Evolutionary conservation across 2,797 vertebrate genomes (phyloP), one percentile per base, ranked within the genome.

Genomic region (Jordanella pulchra): DNA sequence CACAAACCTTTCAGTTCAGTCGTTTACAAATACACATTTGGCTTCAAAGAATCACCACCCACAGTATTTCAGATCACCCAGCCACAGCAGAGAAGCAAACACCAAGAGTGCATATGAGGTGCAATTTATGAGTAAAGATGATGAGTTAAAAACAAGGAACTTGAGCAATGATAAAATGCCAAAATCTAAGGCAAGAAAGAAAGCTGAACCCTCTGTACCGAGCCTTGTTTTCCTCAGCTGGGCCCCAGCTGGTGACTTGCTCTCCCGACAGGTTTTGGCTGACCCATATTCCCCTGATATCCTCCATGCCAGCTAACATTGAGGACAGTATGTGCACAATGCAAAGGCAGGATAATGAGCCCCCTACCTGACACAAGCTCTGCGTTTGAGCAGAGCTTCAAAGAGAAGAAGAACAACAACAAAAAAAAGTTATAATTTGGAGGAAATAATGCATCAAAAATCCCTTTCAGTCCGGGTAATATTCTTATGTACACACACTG

Each of bases 281-380:
- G 89, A 93, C 89, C 91, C 84, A 89, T 78, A 88, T 89, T 78
- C 86, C 82, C 67, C 72, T 70, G 84, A 86, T 81, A 79, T 75
- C 77, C 76, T 60, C 75, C 82, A 77, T 89, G 86, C 83, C 90
- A 92, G 82, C 76, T 69, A 82, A 81, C 82, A 76, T 73, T 68
- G 68, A 89, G 91, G 91, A 94, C 93, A 91, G 89, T 88, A 91
- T 93, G 91, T 90, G 80, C 91, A 90, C 90, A 91, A 89, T 80
- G 84, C 81, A 86, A 81, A 78, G 79, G 72, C 71, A 73, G 70
- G 79, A 89, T 88, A 90, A 91, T 81, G 77, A 89, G 81, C 65
- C 73, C 73, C 69, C 67, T 84, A 86, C 82, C 82, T 80, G 79
- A 82, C n/a, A 28, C 72, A 69, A 50, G 73, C 69, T 45, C 53